phyloP scores from a whole-genome alignment of 1,140 invertebrate species.

The Aphaenogaster rudis region DNA sequence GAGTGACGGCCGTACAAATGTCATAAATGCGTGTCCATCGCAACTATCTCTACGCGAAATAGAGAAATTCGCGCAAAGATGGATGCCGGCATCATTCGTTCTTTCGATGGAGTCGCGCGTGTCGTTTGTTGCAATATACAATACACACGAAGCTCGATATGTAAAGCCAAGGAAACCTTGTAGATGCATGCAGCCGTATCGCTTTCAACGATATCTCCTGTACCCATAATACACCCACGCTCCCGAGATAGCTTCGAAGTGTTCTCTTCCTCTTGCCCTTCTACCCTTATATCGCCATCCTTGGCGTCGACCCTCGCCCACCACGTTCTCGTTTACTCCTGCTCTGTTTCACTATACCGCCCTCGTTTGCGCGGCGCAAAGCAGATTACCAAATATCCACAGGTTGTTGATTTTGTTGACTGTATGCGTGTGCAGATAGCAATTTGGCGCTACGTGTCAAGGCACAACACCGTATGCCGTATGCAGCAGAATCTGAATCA shows the following conservation, averaged over 20 bases:
- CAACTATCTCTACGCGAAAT: conserved; percentile 46
- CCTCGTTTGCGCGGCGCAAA: conserved; percentile 75
- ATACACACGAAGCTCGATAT: neutral
- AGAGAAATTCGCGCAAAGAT: conserved; percentile 41
- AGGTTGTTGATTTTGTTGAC: conserved; percentile 84
- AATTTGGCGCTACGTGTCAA: conserved; percentile 66
- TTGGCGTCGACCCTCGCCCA: neutral
- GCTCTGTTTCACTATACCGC: conserved; percentile 25
- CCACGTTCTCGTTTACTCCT: conserved; percentile 10
- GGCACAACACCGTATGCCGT: conserved; percentile 28
- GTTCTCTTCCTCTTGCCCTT: neutral
- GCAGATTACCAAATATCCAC: conserved; percentile 85
- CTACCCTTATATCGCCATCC: neutral
- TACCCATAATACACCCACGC: conserved; percentile 52
- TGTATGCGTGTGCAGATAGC: conserved; percentile 69
- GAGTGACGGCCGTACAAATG: conserved; percentile 57
- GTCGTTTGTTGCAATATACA: neutral
- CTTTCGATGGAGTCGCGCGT: conserved; percentile 7
- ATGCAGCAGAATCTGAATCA: conserved; percentile 3
- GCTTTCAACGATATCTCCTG: conserved; percentile 72
- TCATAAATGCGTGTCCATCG: conserved; percentile 64
- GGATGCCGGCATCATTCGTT: conserved; percentile 23
- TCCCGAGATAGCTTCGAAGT: conserved; percentile 60
- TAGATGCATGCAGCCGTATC: conserved; percentile 62
- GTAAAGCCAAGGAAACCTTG: conserved; percentile 44